Base-by-base conservation (phyloP, 2,797 vertebrate genomes). In the Alectoris magna region DNA sequence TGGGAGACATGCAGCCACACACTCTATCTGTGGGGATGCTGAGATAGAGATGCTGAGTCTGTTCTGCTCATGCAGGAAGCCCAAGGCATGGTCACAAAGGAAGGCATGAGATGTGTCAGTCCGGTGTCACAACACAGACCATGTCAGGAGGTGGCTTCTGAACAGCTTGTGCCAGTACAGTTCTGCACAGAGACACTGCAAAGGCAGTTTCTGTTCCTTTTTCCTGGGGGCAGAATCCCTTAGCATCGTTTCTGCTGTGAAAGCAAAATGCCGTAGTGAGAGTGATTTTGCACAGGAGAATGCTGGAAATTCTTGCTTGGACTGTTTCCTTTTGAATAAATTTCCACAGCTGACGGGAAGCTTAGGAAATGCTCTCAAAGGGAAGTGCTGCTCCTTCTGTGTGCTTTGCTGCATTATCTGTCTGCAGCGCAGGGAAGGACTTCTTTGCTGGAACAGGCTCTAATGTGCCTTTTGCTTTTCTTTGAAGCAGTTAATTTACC, bases 261-360 rank as follows among this genome's bases (percentile, higher is more conserved):
- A 70, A 71, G 48, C 58, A 34, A 74, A 91, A 56, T 11, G 43
- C 55, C 2, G 0, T 14, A 0, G 0, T 56, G 31, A 41, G 38
- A 31, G 49, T 68, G 63, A 36, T 23, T 90, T 87, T 10, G 5
- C 31, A 18, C 49, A 15, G 11, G 43, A 8, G 62, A 84, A 60
- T 27, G 21, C 59, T 56, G 26, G 8, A 68, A 55, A 14, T 38
- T 88, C 43, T 92, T 74, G 14, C 49, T 62, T 63, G 84, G 39
- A 68, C 17, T 1, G 0, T 18, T 64, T 77, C 44, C 17, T 78
- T 71, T 60, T 0, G 0, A 38, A 29, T 41, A 4, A n/a, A 31
- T 69, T 76, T 69, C 62, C 7, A 9, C 56, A 27, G 53, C 31
- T 74, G 56, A 10, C 15, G 84, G 55, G 55, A 21, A 75, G 6